Evolutionary conservation across 2,797 vertebrate species (phyloP).

Genomic region (Pangasius krempfi): DNA sequence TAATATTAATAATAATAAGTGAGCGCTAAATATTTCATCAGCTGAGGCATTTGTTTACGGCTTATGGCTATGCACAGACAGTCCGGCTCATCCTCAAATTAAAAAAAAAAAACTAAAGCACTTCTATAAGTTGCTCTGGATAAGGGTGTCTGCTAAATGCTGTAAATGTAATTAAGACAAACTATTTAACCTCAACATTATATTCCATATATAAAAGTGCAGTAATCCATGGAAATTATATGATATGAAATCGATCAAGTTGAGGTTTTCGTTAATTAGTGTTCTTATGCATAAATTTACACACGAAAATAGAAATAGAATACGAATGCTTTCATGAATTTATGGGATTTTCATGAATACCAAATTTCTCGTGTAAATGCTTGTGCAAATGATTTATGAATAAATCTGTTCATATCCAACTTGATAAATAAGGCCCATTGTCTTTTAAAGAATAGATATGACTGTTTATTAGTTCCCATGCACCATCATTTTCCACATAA

Average conservation of each 20-base stretch:
- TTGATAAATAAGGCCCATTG: neutral
- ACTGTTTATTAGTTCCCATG: constrained; percentile 25
- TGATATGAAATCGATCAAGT: no score
- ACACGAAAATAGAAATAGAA: neutral
- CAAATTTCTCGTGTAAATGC: neutral
- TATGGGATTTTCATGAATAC: no score
- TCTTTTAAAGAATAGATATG: constrained; percentile 1
- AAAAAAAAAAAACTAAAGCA: neutral
- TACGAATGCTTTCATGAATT: neutral
- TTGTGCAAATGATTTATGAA: no score
- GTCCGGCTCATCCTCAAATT: neutral
- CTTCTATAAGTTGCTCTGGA: neutral
- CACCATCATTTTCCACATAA: constrained; percentile 32
- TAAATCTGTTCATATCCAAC: neutral
- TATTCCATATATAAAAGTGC: neutral
- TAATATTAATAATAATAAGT: neutral
- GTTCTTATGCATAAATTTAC: neutral
- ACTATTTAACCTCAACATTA: neutral
- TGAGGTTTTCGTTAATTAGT: neutral
- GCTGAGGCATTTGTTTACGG: neutral
- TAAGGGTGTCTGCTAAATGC: neutral
- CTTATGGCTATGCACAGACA: neutral
- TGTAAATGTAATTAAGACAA: no score
- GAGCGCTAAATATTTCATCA: neutral
- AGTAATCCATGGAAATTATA: neutral